Evolutionary conservation across 2,797 vertebrate genomes (phyloP).

Genomic region (Microctenopoma stevenorrisi): DNA sequence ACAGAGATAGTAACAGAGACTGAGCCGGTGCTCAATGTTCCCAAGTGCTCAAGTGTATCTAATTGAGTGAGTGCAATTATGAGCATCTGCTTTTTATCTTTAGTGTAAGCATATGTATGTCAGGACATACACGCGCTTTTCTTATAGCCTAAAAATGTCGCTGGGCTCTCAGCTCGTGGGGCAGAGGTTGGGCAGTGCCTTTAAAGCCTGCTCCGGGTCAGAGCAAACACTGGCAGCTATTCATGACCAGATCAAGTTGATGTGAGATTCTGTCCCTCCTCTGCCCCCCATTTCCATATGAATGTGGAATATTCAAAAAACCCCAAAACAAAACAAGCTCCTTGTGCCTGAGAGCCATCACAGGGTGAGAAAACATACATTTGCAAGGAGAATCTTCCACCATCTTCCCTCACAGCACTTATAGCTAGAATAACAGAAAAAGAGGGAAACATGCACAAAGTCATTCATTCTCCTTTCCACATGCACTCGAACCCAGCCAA

Average conservation of each 20-base stretch:
- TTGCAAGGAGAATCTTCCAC: constrained; percentile 52
- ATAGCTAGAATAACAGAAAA: constrained; percentile 39
- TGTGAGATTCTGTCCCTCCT: constrained; percentile 96
- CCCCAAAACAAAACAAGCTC: constrained; percentile 77
- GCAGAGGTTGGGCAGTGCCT: constrained; percentile 88
- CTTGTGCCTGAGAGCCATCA: constrained; percentile 89
- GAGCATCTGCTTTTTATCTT: constrained; percentile 56
- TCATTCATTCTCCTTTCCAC: constrained; percentile 34
- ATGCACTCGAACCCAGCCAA: constrained; percentile 49
- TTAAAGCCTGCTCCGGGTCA: constrained; percentile 92
- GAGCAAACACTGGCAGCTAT: constrained; percentile 95
- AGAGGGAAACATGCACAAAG: constrained; percentile 24
- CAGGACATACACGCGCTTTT: constrained; percentile 1
- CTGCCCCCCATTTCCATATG: constrained; percentile 98
- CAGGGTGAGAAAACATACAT: constrained; percentile 87
- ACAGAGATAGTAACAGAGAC: constrained; percentile 48
- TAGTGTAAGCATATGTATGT: constrained; percentile 11
- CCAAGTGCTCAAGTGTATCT: constrained; percentile 52
- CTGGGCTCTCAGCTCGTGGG: constrained; percentile 88
- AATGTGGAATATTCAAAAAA: constrained; percentile 96
- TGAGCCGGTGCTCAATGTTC: constrained; percentile 34
- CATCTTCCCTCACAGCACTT: constrained; percentile 54
- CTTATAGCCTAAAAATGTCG: constrained; percentile 84
- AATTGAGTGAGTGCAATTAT: constrained; percentile 59
- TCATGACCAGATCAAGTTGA: constrained; percentile 99